Evolutionary conservation across 2,888 invertebrate genomes (phyloP).

Genomic region (Drosophila austrosaltans): DNA sequence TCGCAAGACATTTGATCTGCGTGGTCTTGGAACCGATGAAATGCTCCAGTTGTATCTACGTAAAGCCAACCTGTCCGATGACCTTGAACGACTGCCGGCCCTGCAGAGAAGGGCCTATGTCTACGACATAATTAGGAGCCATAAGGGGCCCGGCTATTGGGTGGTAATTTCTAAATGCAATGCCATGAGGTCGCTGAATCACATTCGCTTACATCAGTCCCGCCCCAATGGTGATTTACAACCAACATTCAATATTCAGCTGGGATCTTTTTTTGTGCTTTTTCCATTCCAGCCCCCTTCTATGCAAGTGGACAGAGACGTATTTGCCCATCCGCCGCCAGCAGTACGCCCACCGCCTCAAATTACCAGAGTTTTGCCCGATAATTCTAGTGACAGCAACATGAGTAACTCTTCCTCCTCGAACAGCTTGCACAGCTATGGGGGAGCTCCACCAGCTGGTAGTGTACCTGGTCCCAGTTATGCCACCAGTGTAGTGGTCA

Average conservation of each 20-base stretch:
- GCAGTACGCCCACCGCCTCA: constrained; percentile 64
- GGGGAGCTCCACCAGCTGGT: constrained; percentile 35
- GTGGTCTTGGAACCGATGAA: constrained; percentile 75
- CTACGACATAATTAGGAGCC: constrained; percentile 80
- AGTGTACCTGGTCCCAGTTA: constrained; percentile 70
- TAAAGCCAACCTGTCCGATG: constrained; percentile 73
- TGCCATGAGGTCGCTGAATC: constrained; percentile 13
- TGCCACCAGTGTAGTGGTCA: constrained; percentile 61
- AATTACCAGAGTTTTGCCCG: constrained; percentile 30
- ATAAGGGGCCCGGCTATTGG: constrained; percentile 80
- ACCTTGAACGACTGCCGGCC: constrained; percentile 69
- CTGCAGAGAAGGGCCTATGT: constrained; percentile 77
- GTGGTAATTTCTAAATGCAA: constrained; percentile 64
- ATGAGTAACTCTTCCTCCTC: constrained; percentile 69
- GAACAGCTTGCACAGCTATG: constrained; percentile 63
- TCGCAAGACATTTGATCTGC: constrained; percentile 78
- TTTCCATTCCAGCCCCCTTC: constrained; percentile 61
- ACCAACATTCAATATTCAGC: background rate
- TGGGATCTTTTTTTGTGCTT: constrained; percentile 29
- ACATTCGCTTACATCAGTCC: constrained; percentile 1
- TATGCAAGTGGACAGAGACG: constrained; percentile 66
- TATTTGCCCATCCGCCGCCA: constrained; percentile 63
- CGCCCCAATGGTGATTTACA: background rate
- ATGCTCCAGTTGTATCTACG: constrained; percentile 78
- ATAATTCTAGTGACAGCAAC: constrained; percentile 25